These are phyloP conservation scores for Oryzias javanicus DNA, from an alignment of 2,113 vertebrate genomes.

Conservation along the genomic window DNA sequence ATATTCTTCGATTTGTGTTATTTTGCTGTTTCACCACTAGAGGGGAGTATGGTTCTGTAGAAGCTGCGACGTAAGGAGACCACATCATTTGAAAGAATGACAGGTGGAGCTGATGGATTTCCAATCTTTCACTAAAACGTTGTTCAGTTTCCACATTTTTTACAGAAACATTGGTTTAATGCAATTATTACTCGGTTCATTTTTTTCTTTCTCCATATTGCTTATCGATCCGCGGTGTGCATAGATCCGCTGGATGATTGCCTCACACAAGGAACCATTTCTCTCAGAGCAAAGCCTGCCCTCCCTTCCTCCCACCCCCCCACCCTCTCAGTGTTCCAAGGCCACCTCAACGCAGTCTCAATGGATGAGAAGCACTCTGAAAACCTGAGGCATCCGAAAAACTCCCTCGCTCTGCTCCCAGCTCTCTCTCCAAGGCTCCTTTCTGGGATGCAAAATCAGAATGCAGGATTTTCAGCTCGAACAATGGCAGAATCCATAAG, in stretches of 20 bases:
- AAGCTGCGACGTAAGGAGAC: not conserved
- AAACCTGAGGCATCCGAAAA: conserved; percentile 39
- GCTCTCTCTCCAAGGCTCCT: conserved; percentile 45
- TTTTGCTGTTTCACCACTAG: conserved; percentile 40
- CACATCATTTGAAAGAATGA: conserved; percentile 1
- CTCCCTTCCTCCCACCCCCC: conserved; percentile 20
- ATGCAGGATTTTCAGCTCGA: conserved; percentile 31
- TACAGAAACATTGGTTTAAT: not conserved
- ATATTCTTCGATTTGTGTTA: not conserved
- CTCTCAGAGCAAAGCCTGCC: conserved; percentile 28
- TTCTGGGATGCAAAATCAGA: conserved; percentile 47
- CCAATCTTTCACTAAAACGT: not conserved
- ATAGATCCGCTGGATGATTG: conserved; percentile 33
- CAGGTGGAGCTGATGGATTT: conserved; percentile 4
- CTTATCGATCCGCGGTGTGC: conserved; percentile 18
- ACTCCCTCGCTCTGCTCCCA: conserved; percentile 31
- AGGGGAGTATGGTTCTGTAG: conserved; percentile 50
- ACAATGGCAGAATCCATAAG: conserved; percentile 34
- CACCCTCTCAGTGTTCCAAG: conserved; percentile 54
- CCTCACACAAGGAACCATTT: conserved; percentile 55
- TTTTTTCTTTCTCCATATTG: not conserved
- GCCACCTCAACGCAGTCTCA: conserved; percentile 61
- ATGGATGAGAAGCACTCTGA: conserved; percentile 54
- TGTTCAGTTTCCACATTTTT: conserved; percentile 1
- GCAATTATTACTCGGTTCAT: not conserved